Base-by-base conservation (phyloP, 64 coral and sea anemone species). In the Montipora cactus region DNA sequence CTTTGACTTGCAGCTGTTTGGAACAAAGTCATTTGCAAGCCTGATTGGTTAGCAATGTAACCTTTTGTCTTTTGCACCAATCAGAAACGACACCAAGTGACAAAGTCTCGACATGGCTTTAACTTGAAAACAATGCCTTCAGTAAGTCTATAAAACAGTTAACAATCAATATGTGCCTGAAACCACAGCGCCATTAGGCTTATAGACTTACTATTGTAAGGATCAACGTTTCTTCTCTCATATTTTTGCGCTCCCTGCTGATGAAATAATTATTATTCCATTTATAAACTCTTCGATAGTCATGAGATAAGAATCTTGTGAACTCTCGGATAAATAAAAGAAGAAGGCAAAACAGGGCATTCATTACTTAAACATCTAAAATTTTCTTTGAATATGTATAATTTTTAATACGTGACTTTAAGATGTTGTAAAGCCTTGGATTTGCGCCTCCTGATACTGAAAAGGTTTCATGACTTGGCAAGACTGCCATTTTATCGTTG, bases 1-100 rank as follows among this genome's bases (percentile, higher is more conserved):
- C 64, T 49, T 86, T 86, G 66, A 49, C 9, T 5, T 68, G 82
- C 82, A 86, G 82, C 82, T 86, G 82, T 86, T 86, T 48, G n/a
- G 82, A 71, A 72, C 82, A 51, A 49, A 46, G 44, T 7, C 5
- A 71, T 67, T 15, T 48, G 10, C 7, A 44, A 67, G 18, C 46
- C 66, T 71, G 44, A 86, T 71, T 86, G 82, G 82, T 5, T 23
- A 13, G 7, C 45, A 12, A 69, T 16, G 68, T 48, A 86, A 21
- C 8, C 4, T 16, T n/a, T 70, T 86, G 82, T 86, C 47, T 86
- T 49, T 51, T 86, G 5, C 16, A 71, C 82, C 82, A 86, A 86
- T 71, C 82, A 86, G 15, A 47, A 6, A 50, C 11, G 8, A 19
- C 62, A 64, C 66, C 82, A 18, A 71, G 8, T 7, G 46, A 25